Percentiles rank a stretch among this genome's conserved stretches.
Conservation (phyloP, 2,888 invertebrate species). For the Arctia plantaginis region DNA sequence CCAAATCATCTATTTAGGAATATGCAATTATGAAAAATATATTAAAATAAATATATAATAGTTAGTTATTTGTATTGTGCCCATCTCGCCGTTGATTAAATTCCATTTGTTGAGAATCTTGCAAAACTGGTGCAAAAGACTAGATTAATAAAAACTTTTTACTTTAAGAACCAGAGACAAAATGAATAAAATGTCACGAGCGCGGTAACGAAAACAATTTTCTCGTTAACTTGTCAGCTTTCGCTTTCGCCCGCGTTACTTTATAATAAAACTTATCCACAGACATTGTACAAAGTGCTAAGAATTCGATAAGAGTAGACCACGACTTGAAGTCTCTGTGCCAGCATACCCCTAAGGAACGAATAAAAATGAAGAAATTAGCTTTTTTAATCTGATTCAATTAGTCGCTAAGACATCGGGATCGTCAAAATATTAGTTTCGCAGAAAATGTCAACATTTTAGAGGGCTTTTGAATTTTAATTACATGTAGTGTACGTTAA, state of each 20-base stretch:
- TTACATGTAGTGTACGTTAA: not conserved
- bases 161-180: not conserved
- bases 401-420: not conserved
- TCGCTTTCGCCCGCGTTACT: not conserved
- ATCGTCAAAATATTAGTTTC: not conserved
- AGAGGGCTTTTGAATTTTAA: not conserved
- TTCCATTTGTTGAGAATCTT: too few species aligned
- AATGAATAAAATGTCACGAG: not conserved
- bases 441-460: not conserved
- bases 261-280: not conserved
- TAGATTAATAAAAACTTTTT: not conserved
- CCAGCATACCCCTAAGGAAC: not conserved
- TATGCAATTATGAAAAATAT: too few species aligned
- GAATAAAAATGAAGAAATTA: not conserved
- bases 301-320: not conserved
- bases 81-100: too few species aligned
- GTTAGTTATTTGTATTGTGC: too few species aligned
- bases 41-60: not conserved
- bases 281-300: not conserved
- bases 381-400: not conserved
- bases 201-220: not conserved
- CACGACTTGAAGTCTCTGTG: not conserved
- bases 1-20: too few species aligned
- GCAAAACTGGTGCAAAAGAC: not conserved
- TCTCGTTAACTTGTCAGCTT: constrained; percentile 2